Percentiles rank a stretch among this genome's conserved stretches.
These are phyloP conservation scores for Nomada hirtipes DNA, from an alignment of 2,888 invertebrate genomes.

Conservation along the genomic window DNA sequence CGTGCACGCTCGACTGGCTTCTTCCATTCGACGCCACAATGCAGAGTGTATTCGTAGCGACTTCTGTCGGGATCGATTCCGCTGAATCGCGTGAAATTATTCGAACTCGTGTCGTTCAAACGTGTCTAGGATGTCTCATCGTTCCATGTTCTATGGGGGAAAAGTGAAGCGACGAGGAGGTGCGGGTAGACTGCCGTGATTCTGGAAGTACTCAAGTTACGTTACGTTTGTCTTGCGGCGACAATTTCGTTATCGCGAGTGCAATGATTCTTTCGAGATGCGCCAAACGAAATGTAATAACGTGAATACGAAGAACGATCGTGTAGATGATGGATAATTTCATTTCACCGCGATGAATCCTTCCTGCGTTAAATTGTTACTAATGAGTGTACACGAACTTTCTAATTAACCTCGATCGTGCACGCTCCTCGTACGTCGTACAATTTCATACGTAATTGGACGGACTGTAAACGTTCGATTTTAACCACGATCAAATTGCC, in stretches of 20 bases:
- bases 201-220: too few species aligned
- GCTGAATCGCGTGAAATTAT: conserved; percentile 34
- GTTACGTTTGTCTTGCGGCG: too few species aligned
- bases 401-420: neutral
- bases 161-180: too few species aligned
- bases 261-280: too few species aligned
- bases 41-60: conserved; percentile 51
- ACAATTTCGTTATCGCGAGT: too few species aligned
- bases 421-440: neutral
- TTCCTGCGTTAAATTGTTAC: too few species aligned
- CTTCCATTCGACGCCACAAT: conserved; percentile 52
- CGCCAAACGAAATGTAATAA: too few species aligned
- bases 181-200: too few species aligned
- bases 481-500: neutral
- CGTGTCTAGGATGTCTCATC: conserved; percentile 18
- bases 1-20: conserved; percentile 36
- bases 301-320: too few species aligned
- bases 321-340: too few species aligned
- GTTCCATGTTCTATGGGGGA: neutral
- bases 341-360: too few species aligned
- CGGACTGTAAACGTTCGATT: neutral
- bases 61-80: conserved; percentile 43
- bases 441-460: neutral
- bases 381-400: neutral
- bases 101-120: conserved; percentile 8